Evolutionary conservation across 2,113 vertebrate genomes (phyloP), one percentile per base, ranked within the genome.

Genomic region (Hippocampus guttulatus): DNA sequence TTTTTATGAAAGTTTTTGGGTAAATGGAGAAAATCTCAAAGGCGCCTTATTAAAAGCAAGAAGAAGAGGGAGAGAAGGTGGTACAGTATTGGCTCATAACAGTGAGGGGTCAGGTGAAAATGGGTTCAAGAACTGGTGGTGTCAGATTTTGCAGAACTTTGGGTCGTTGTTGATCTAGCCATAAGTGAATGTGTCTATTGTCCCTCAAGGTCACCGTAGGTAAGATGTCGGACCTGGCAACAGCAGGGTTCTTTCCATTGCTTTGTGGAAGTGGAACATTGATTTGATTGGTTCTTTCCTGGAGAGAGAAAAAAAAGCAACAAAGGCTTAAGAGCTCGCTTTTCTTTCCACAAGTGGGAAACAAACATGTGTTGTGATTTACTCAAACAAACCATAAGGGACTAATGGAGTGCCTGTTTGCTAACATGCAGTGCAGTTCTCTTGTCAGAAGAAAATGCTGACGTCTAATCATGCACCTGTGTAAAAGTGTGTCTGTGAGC

Each of bases 161-260:
- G 84, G 80, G 63, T 25, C 25, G 41, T 65, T 3, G 14, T 45
- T 75, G 71, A 76, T 64, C 70, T 67, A 79, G 78, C 80, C 79
- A 77, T 77, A 47, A 54, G 61, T 87, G 60, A 86, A 89, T 81
- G 65, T 71, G 60, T 75, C 75, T 75, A 82, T 84, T 87, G 84
- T 89, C 75, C 72, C 67, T 68, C 20, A 52, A n/a, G 68, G 70
- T 67, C 66, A 41, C 68, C 75, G 80, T 81, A 83, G 84, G 82
- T 85, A 79, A 86, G 70, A 14, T 75, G 74, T 85, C 79, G 81
- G 76, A 86, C 80, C 64, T 81, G 68, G 70, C 80, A 67, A 79
- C 51, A 9, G 38, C 51, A 60, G 21, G 64, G 74, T 74, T 82
- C 45, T 86, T 84, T 84, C 81, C 80, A 67, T 49, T 75, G 57